Percentiles rank a stretch among this genome's conserved stretches.
Conservation (phyloP, 2,888 invertebrate genomes). For the Orthonevra nobilis region DNA sequence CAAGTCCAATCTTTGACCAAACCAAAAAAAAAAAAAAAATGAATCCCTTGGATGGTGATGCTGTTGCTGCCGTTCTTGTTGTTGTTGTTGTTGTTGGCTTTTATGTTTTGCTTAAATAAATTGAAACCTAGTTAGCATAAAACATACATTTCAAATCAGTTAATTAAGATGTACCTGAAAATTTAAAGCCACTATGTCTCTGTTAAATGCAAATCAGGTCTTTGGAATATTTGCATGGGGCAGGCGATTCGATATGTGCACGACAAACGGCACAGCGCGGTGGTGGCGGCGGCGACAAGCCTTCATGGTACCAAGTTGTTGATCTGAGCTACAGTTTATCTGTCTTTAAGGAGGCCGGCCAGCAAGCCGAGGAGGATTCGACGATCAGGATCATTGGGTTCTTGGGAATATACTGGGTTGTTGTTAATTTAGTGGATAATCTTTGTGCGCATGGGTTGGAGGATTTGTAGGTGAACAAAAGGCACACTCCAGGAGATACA, state of each 20-base stretch:
- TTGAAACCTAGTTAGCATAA: conserved; percentile 70
- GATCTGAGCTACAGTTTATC: conserved; percentile 27
- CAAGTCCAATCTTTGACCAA: conserved; percentile 47
- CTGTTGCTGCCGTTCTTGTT: conserved; percentile 32
- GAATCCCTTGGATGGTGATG: no score
- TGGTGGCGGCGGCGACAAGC: conserved; percentile 39
- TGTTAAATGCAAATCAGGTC: conserved; percentile 70
- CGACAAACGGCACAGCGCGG: no score
- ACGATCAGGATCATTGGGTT: conserved; percentile 9
- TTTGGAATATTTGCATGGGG: conserved; percentile 42
- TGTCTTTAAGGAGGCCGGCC: neutral
- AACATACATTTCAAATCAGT: conserved; percentile 71
- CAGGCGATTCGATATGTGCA: conserved; percentile 63
- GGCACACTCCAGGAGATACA: conserved; percentile 49
- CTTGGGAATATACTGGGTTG: conserved; percentile 45
- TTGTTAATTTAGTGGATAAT: conserved; percentile 69
- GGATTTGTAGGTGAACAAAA: conserved; percentile 67
- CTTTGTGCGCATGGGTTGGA: conserved; percentile 60
- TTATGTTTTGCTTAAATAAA: conserved; percentile 45
- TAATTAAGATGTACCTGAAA: conserved; percentile 71
- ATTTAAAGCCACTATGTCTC: conserved; percentile 70
- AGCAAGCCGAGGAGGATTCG: conserved; percentile 10
- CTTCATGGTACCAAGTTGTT: conserved; percentile 30
- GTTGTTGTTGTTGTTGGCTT: conserved; percentile 16
- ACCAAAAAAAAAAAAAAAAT: conserved; percentile 38